phyloP scores from a whole-genome alignment of 2,888 invertebrate species.

The Fissipunctia ypsillon region DNA sequence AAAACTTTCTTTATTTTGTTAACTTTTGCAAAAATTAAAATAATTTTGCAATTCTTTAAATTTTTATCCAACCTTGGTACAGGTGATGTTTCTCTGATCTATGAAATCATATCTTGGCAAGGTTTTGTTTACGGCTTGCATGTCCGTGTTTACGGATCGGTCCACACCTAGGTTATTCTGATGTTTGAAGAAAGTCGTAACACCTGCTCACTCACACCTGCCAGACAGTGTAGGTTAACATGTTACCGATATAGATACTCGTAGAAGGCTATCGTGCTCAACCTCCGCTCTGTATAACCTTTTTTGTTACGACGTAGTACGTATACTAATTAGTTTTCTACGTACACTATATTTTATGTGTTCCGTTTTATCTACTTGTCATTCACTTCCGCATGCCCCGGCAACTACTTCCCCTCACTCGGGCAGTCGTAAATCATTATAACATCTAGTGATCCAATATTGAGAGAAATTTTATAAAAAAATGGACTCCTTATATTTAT shows the following conservation, averaged over 20 bases:
- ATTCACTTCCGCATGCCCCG: conserved; percentile 61
- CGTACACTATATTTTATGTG: conserved; percentile 68
- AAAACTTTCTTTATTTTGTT: conserved; percentile 53
- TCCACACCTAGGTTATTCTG: conserved; percentile 64
- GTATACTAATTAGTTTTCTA: conserved; percentile 71
- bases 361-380: conserved; percentile 68
- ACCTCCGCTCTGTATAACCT: conserved; percentile 74
- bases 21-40: not conserved
- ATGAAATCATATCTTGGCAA: conserved; percentile 65
- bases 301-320: conserved; percentile 68
- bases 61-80: conserved; percentile 21
- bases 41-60: conserved; percentile 12
- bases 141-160: conserved; percentile 74
- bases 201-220: conserved; percentile 71
- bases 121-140: conserved; percentile 73
- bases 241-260: conserved; percentile 79
- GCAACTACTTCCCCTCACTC: conserved; percentile 32
- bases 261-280: conserved; percentile 79
- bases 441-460: conserved; percentile 13
- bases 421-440: conserved; percentile 21
- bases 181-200: conserved; percentile 76
- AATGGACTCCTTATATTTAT: conserved; percentile 13
- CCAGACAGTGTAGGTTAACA: conserved; percentile 78
- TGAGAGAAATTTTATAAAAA: conserved; percentile 1
- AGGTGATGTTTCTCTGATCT: conserved; percentile 54